Conservation (phyloP, 2,113 vertebrate genomes). For the Silurus meridionalis region DNA sequence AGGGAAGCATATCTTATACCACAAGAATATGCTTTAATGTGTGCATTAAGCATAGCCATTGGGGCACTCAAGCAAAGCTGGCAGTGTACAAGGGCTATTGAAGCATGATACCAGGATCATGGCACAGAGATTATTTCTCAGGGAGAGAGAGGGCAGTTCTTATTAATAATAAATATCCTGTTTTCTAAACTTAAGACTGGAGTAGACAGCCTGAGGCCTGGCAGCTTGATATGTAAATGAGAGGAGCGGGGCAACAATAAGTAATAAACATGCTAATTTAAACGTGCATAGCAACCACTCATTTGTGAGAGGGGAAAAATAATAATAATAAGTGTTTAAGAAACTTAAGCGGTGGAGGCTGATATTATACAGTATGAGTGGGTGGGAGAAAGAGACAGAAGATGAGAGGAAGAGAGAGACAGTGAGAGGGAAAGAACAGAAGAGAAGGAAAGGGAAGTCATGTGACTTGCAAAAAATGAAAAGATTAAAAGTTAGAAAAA, state of each 20-base stretch:
- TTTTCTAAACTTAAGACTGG: slow-evolving; percentile 66
- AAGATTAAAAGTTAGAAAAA: neutral
- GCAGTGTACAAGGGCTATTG: slow-evolving; percentile 50
- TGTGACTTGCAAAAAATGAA: neutral
- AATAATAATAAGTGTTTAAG: slow-evolving; percentile 20
- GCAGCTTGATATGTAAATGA: slow-evolving; percentile 72
- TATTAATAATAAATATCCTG: slow-evolving; percentile 61
- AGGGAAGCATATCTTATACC: slow-evolving; percentile 31
- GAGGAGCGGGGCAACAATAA: slow-evolving; percentile 65
- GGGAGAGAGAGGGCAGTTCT: slow-evolving; percentile 52
- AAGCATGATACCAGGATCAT: slow-evolving; percentile 53
- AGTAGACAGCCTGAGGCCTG: slow-evolving; percentile 51
- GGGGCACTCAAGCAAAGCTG: slow-evolving; percentile 44
- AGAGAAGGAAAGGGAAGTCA: neutral
- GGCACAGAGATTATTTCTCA: slow-evolving; percentile 50
- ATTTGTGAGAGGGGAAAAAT: slow-evolving; percentile 53
- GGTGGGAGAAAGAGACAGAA: slow-evolving; percentile 19
- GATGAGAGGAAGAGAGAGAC: neutral
- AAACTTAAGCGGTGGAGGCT: slow-evolving; percentile 30
- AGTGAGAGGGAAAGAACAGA: neutral
- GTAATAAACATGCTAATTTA: slow-evolving; percentile 79
- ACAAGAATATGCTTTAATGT: slow-evolving; percentile 36
- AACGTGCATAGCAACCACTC: slow-evolving; percentile 65
- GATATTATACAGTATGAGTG: slow-evolving; percentile 2
- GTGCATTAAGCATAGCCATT: slow-evolving; percentile 49